Evolutionary conservation across 2,797 vertebrate genomes (phyloP).

Genomic region (Halcyon leucocephala): DNA sequence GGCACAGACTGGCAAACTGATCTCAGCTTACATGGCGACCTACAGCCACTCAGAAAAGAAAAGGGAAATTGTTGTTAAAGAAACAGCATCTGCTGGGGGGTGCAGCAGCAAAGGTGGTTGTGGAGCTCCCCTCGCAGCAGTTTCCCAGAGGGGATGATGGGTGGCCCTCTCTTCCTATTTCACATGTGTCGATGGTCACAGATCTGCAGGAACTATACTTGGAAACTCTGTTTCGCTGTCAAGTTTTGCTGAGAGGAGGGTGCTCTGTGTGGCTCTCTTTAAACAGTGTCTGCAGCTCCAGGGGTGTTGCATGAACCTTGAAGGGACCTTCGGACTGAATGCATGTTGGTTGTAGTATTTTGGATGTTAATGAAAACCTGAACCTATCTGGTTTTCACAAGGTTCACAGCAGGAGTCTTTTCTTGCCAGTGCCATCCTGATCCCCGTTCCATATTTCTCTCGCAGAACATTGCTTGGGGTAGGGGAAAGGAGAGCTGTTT

Average conservation of each 20-base stretch:
- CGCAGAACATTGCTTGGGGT: neutral
- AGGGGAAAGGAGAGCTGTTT: neutral
- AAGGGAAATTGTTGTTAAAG: neutral
- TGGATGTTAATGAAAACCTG: neutral
- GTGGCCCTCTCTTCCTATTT: neutral
- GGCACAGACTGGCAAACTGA: neutral
- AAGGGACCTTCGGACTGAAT: neutral
- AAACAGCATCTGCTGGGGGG: neutral
- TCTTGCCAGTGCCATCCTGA: neutral
- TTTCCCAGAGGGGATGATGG: neutral
- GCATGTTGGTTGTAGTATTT: neutral
- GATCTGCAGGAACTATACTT: neutral
- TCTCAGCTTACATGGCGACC: neutral
- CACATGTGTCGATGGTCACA: fast-evolving
- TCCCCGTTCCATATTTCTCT: neutral
- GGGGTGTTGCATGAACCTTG: neutral
- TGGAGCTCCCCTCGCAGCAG: neutral
- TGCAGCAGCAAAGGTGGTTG: neutral
- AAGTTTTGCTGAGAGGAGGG: neutral
- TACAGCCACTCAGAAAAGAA: neutral
- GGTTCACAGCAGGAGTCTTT: neutral
- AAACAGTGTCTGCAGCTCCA: neutral
- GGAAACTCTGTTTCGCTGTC: neutral
- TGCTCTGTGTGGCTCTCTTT: neutral
- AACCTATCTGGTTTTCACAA: neutral